phyloP scores from a whole-genome alignment of 1,140 invertebrate species.

The Papilio helenus region DNA sequence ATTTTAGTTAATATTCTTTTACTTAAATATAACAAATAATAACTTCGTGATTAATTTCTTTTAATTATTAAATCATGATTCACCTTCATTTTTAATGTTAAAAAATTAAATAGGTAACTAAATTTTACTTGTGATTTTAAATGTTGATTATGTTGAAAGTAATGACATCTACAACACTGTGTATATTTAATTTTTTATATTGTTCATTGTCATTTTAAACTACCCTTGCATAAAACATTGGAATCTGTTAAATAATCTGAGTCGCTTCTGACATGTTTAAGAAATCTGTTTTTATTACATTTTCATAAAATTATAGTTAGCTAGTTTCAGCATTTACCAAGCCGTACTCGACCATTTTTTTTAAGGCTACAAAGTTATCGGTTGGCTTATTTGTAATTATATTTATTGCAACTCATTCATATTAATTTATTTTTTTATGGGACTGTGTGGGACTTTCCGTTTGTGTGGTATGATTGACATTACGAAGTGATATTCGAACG shows the following conservation, averaged over 20 bases:
- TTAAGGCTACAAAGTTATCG: neutral
- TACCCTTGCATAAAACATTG: neutral
- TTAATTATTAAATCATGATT: constrained; percentile 4
- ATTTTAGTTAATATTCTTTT: neutral
- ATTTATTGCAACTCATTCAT: neutral
- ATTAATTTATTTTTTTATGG: constrained; percentile 23
- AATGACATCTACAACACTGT: neutral
- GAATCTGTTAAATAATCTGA: neutral
- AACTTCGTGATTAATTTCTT: neutral
- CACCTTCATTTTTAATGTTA: neutral
- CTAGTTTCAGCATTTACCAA: neutral
- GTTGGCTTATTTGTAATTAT: neutral
- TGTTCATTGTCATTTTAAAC: neutral
- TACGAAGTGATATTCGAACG: constrained; percentile 8
- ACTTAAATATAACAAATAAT: neutral
- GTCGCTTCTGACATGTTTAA: neutral
- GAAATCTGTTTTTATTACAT: neutral
- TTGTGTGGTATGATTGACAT: neutral
- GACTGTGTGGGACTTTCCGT: neutral
- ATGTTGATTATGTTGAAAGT: neutral
- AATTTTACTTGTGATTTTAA: neutral
- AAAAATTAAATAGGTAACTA: neutral
- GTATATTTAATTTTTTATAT: neutral
- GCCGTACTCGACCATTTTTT: neutral
- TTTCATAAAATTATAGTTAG: neutral